A percentile compares a stretch with the other conserved stretches of the same genome.
These are phyloP conservation scores for Tapirus indicus DNA, from an alignment of 2,797 vertebrate genomes.

Conservation along the genomic window DNA sequence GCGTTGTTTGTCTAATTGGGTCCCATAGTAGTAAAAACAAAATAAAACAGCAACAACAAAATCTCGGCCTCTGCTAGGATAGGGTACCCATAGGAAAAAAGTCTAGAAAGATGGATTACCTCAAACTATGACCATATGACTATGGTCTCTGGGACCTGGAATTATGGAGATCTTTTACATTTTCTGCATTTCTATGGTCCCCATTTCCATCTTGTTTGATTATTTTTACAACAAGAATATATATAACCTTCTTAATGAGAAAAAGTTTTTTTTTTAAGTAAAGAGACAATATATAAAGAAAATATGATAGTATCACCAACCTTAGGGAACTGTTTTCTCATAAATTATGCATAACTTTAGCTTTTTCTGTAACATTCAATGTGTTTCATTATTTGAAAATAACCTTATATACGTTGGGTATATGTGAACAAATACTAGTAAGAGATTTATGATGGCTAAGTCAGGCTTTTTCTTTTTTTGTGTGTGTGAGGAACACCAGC, in stretches of 20 bases:
- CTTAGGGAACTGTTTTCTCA: background rate
- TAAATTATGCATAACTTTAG: background rate
- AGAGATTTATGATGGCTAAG: background rate
- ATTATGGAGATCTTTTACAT: background rate
- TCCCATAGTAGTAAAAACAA: background rate
- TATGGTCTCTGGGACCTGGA: background rate
- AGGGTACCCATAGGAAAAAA: background rate
- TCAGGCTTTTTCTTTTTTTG: background rate
- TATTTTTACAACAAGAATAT: slow-evolving; percentile 1
- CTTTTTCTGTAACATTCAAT: slow-evolving; percentile 7
- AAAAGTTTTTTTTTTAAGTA: background rate
- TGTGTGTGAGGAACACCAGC: too few relatives aligned
- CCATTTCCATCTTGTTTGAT: background rate
- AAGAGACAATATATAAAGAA: background rate
- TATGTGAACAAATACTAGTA: background rate
- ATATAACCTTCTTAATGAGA: slow-evolving; percentile 29
- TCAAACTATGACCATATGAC: background rate
- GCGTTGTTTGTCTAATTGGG: background rate
- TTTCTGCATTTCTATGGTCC: background rate
- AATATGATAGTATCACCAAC: background rate
- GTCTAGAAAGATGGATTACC: background rate
- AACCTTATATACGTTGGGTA: background rate
- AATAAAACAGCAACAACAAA: background rate
- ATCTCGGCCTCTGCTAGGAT: background rate
- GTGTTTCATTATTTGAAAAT: slow-evolving; percentile 59